Evolutionary conservation across 2,797 vertebrate species (phyloP).

Genomic region (Florisuga fusca): DNA sequence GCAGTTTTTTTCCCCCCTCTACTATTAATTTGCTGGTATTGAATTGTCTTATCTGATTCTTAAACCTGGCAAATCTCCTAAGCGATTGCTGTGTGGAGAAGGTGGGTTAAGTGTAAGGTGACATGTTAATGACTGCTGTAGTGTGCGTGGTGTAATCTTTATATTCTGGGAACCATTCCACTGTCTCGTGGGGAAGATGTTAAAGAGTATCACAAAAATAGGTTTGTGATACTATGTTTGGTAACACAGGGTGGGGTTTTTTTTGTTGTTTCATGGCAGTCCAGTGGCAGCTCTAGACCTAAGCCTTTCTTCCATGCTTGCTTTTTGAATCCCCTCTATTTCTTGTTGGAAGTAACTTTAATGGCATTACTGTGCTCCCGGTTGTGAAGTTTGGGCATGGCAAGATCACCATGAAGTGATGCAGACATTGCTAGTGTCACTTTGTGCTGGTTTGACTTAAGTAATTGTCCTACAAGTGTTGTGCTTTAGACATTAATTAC

Average conservation of each 20-base stretch:
- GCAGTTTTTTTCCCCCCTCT: neutral
- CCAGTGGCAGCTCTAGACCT: neutral
- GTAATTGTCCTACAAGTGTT: conserved; percentile 17
- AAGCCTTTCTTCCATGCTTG: neutral
- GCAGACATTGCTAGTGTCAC: neutral
- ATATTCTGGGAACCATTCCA: neutral
- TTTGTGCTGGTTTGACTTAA: neutral
- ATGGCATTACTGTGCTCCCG: neutral
- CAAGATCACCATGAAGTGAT: neutral
- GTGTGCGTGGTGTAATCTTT: neutral
- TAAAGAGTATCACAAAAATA: neutral
- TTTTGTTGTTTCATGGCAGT: neutral
- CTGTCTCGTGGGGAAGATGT: neutral
- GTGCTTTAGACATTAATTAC: conserved; percentile 17
- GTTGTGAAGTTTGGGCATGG: neutral
- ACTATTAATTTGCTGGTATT: conserved; percentile 25
- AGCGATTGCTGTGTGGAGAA: neutral
- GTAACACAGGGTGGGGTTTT: rapidly evolving
- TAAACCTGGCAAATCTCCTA: conserved; percentile 33
- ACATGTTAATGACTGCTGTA: neutral
- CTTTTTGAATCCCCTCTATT: neutral
- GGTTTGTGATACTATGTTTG: neutral
- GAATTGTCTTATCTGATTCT: conserved; percentile 34
- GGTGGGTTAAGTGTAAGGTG: conserved; percentile 15
- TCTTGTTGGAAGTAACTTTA: neutral